These are phyloP conservation scores for Marisa cornuarietis DNA, from an alignment of 1,140 invertebrate genomes.

Conservation along the genomic window DNA sequence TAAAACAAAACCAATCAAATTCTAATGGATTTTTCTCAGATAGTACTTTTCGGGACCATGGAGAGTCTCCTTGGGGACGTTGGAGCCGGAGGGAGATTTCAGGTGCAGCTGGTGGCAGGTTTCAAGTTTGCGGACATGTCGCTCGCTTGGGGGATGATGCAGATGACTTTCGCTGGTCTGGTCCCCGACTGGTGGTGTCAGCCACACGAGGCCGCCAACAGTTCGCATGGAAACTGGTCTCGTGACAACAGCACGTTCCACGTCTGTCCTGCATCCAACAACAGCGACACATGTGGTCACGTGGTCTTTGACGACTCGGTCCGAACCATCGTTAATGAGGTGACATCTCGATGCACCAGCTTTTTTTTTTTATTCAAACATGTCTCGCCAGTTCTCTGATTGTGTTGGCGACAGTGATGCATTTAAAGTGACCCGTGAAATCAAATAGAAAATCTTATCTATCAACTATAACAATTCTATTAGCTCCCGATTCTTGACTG, in stretches of 20 bases:
- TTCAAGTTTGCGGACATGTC: constrained; percentile 25
- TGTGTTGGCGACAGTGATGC: no score
- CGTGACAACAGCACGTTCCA: background rate
- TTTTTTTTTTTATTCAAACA: no score
- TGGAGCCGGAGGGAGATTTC: constrained; percentile 36
- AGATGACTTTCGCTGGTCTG: constrained; percentile 41
- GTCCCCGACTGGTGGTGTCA: constrained; percentile 44
- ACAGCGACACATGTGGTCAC: background rate
- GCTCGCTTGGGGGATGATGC: constrained; percentile 38
- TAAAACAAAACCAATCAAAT: no score
- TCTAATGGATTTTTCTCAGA: no score
- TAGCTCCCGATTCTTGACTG: no score
- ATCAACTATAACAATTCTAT: no score
- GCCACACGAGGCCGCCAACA: background rate
- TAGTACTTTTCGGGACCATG: background rate
- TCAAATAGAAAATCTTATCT: no score
- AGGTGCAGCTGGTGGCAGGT: constrained; percentile 20
- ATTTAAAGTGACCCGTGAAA: no score
- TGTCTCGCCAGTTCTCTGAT: no score
- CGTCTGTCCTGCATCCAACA: background rate
- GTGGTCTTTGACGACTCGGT: background rate
- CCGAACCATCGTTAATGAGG: constrained; percentile 12
- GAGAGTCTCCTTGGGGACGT: constrained; percentile 26
- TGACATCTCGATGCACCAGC: background rate
- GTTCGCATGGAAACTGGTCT: background rate